These are phyloP conservation scores for Abramis brama DNA, from an alignment of 2,113 vertebrate species.

Conservation along the genomic window DNA sequence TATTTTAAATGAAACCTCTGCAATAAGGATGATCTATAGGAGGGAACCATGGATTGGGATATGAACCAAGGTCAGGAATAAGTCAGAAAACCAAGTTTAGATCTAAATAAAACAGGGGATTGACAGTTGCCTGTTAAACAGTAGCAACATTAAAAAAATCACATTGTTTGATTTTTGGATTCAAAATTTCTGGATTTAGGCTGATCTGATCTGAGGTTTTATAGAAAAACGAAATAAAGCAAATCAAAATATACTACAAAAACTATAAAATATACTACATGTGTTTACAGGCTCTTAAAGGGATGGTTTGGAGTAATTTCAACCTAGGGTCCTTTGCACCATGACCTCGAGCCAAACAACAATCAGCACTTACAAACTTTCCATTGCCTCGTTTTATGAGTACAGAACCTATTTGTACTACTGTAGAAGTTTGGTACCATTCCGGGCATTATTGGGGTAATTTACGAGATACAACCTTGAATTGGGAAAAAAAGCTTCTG, in stretches of 20 bases:
- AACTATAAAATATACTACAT: neutral
- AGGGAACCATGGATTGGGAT: neutral
- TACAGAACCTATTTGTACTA: too few relatives aligned
- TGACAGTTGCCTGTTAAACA: neutral
- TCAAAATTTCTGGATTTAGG: neutral
- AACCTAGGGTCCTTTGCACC: too few relatives aligned
- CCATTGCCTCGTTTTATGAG: too few relatives aligned
- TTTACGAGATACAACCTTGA: too few relatives aligned
- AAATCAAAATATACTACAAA: neutral
- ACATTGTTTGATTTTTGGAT: neutral
- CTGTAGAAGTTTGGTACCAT: too few relatives aligned
- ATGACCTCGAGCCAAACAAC: too few relatives aligned
- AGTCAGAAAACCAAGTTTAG: neutral
- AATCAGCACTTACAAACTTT: too few relatives aligned
- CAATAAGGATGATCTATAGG: slow-evolving; percentile 1
- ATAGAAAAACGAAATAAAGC: neutral
- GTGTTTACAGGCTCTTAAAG: neutral
- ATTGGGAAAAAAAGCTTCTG: too few relatives aligned
- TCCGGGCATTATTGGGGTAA: too few relatives aligned
- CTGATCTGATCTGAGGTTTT: neutral
- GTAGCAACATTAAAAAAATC: neutral
- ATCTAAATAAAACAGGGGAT: too few relatives aligned
- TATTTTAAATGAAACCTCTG: neutral
- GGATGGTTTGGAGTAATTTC: too few relatives aligned
- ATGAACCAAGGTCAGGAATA: neutral